Evolutionary conservation across 2,888 invertebrate genomes (phyloP).

Genomic region (Cephus sareptanus): DNA sequence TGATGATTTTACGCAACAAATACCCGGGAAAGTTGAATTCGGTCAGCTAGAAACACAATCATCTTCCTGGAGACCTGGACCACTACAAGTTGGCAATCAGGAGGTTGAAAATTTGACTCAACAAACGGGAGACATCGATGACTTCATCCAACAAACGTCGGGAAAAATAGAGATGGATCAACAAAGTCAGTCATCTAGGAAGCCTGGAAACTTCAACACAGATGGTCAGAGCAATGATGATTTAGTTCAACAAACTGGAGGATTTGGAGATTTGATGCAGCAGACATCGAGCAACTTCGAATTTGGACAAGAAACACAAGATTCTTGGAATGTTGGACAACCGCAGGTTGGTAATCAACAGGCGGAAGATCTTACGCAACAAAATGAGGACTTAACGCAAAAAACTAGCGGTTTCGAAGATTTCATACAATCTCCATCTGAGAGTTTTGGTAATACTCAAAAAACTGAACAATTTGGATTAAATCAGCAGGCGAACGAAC

Average conservation of each 20-base stretch:
- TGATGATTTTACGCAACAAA: conserved; percentile 16
- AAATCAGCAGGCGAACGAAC: background rate
- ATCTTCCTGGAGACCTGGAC: conserved; percentile 45
- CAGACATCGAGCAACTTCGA: conserved; percentile 17
- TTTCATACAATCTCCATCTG: conserved; percentile 15
- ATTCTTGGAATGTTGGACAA: conserved; percentile 8
- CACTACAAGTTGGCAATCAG: conserved; percentile 29
- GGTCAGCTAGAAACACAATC: conserved; percentile 26
- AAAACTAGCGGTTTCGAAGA: conserved; percentile 22
- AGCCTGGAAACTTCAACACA: conserved; percentile 41
- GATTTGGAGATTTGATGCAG: conserved; percentile 28
- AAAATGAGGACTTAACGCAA: conserved; percentile 45
- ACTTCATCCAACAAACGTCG: conserved; percentile 30
- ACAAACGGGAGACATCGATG: conserved; percentile 27
- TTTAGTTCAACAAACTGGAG: conserved; percentile 27
- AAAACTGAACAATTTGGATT: conserved; percentile 20
- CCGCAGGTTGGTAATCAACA: conserved; percentile 29
- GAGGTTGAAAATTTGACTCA: conserved; percentile 22
- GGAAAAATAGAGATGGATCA: conserved; percentile 39
- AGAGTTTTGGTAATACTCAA: conserved; percentile 14
- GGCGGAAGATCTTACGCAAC: conserved; percentile 33
- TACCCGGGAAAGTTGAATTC: conserved; percentile 19
- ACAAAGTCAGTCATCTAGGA: conserved; percentile 47
- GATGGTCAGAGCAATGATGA: conserved; percentile 20
- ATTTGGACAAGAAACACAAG: conserved; percentile 19